phyloP scores from a whole-genome alignment of 2,888 invertebrate genomes.

The Drosophila quinaria region DNA sequence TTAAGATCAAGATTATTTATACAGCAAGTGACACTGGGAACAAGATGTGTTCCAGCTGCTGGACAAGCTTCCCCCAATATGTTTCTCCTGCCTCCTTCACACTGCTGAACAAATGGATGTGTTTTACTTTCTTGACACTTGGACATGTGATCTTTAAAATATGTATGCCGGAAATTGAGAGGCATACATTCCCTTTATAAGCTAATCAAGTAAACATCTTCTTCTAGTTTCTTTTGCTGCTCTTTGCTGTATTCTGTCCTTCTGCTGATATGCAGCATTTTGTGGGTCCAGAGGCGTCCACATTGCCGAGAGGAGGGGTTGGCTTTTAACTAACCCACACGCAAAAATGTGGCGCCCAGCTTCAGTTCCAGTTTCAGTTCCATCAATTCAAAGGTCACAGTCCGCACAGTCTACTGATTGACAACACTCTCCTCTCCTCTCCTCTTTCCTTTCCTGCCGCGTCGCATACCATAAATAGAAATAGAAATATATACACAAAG shows the following conservation, averaged over 20 bases:
- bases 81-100: too few species aligned
- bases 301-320: neutral
- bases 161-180: neutral
- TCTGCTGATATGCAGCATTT: constrained; percentile 12
- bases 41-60: constrained; percentile 43
- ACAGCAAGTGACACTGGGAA: constrained; percentile 9
- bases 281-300: neutral
- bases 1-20: constrained; percentile 17
- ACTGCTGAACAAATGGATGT: constrained; percentile 15
- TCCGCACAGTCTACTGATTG: constrained; percentile 51
- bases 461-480: constrained; percentile 42
- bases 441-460: constrained; percentile 8
- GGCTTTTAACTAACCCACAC: constrained; percentile 44
- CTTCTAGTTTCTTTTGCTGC: neutral
- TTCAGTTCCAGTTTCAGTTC: constrained; percentile 32
- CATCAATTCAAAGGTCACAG: constrained; percentile 54
- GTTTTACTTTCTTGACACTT: constrained; percentile 34
- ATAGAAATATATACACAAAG: constrained; percentile 31
- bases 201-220: constrained; percentile 28
- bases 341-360: constrained; percentile 23
- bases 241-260: neutral
- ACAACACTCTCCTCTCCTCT: constrained; percentile 35
- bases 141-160: constrained; percentile 22
- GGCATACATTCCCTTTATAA: constrained; percentile 16
- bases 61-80: neutral